Evolutionary conservation across 2,113 vertebrate genomes (phyloP), one percentile per base, ranked within the genome.

Genomic region (Strix uralensis): DNA sequence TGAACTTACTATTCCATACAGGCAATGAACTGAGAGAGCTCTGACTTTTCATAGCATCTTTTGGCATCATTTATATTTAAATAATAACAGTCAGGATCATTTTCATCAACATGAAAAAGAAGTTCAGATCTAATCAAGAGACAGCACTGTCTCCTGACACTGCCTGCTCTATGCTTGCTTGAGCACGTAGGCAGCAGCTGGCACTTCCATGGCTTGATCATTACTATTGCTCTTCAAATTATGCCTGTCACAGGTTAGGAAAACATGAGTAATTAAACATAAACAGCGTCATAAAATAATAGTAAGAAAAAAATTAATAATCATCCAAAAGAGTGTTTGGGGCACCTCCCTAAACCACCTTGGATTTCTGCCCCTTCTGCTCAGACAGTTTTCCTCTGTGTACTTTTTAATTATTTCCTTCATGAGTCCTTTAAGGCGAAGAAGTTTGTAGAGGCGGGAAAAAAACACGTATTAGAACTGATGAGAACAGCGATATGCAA

Each of bases 231-330:
- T 97, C 70, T 91, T 97, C 67, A 86, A 86, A 96, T 91, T 83
- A 95, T 47, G 87, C 87, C 92, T 96, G 81, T 95, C 95, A 94
- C 77, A 93, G 96, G 91, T 96, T 96, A 97, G 95, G 86, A 94
- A 95, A 91, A 96, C 80, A 92, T 59, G 69, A 94, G 94, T 93
- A 97, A 97, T 97, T 96, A 93, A 92, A 92, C 66, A 93, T 88
- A 89, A 97, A 86, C 88, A 95, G 61, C 15, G 0, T 75, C 80
- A 92, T 59, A 78, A 96, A 95, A 77, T 95, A 91, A 82, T 75
- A 88, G 92, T 97, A 93, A 95, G 88, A 90, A 86, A 94, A 95
- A 85, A 92, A 95, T 95, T 95, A 97, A 96, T 92, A 96, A 97
- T 86, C 23, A 94, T 88, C 86, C 87, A 51, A 86, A 78, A 85